phyloP scores from a whole-genome alignment of 2,888 invertebrate species.

The Scaptomyza reducta region DNA sequence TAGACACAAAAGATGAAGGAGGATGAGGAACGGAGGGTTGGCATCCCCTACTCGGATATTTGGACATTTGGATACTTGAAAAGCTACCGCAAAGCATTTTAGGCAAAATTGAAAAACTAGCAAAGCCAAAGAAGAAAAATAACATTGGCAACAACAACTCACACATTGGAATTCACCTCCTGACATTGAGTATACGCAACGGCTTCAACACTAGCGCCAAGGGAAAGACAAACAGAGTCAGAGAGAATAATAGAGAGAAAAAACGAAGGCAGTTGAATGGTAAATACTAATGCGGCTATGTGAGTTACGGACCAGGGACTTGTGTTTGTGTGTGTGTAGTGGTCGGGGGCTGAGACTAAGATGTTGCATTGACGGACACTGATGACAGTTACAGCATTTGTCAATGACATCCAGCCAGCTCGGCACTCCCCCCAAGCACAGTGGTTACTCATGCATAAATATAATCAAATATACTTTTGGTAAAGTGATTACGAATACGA shows the following conservation, averaged over 20 bases:
- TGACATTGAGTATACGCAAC: slow-evolving; percentile 31
- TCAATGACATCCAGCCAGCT: slow-evolving; percentile 32
- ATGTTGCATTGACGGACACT: slow-evolving; percentile 39
- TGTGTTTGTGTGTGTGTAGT: neutral
- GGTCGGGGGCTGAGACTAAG: slow-evolving; percentile 11
- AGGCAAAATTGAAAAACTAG: slow-evolving; percentile 42
- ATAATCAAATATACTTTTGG: too few relatives aligned
- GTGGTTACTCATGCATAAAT: slow-evolving; percentile 2
- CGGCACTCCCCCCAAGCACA: slow-evolving; percentile 3
- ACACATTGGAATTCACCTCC: slow-evolving; percentile 19
- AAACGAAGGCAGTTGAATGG: neutral
- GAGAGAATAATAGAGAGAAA: neutral
- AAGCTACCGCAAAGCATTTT: slow-evolving; percentile 37
- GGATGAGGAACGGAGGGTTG: neutral
- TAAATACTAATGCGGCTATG: slow-evolving; percentile 20
- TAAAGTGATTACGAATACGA: too few relatives aligned
- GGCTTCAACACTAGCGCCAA: neutral
- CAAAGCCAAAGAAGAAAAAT: slow-evolving; percentile 33
- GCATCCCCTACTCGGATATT: slow-evolving; percentile 13
- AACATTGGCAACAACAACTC: slow-evolving; percentile 34
- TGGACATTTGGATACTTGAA: slow-evolving; percentile 13
- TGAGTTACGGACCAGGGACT: slow-evolving; percentile 2
- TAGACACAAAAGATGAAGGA: neutral
- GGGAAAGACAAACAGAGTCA: neutral
- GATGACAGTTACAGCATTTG: slow-evolving; percentile 47